Evolutionary conservation across 2,113 vertebrate species (phyloP).

Genomic region (Uropsilus gracilis): DNA sequence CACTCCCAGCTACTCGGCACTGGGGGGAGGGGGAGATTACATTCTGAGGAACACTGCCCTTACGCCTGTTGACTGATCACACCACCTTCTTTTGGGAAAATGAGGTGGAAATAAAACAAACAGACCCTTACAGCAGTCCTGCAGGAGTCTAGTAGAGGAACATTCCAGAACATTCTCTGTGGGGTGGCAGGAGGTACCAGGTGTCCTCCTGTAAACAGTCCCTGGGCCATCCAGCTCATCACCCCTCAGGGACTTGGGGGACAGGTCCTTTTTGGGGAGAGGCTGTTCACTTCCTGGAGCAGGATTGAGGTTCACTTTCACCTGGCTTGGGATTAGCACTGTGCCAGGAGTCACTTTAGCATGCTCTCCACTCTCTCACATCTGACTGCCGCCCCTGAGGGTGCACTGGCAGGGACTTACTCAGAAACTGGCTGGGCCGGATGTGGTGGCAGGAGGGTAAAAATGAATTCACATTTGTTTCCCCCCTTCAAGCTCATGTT

Average conservation of each 20-base stretch:
- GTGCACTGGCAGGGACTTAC: background rate
- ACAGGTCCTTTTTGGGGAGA: too few species aligned
- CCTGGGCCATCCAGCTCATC: too few species aligned
- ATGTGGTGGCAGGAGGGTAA: background rate
- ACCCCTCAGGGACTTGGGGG: too few species aligned
- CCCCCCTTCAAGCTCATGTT: background rate
- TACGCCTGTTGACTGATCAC: background rate
- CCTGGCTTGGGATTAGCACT: background rate
- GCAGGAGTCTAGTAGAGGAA: background rate
- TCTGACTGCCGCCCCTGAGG: background rate
- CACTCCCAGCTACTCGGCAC: background rate
- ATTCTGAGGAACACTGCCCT: background rate
- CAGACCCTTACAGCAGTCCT: background rate
- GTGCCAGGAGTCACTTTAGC: background rate
- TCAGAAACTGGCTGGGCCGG: conserved; percentile 21
- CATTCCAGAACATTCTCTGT: background rate
- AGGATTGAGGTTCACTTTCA: background rate
- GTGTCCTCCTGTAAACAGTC: too few species aligned
- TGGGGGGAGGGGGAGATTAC: background rate
- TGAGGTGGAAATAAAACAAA: background rate
- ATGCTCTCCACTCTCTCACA: background rate
- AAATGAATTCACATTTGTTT: background rate
- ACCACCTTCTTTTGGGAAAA: background rate
- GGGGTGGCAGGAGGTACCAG: background rate
- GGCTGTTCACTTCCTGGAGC: background rate